Conservation (phyloP, 2,113 vertebrate species). For the Pterophyllum scalare region DNA sequence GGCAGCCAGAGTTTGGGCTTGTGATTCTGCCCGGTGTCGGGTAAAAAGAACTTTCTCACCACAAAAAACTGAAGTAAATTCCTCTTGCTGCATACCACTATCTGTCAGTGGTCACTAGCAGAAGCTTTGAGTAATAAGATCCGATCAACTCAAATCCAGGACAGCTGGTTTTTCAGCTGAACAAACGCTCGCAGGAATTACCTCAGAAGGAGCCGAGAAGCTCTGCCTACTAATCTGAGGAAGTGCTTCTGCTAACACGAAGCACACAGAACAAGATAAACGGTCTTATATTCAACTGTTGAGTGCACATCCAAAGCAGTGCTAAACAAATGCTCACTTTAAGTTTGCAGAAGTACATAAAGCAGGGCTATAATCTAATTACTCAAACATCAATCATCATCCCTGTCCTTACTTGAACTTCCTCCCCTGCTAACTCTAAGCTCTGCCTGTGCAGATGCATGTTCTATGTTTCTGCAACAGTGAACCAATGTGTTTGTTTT, state of each 20-base stretch:
- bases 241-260: background rate
- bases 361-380: background rate
- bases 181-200: background rate
- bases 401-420: conserved; percentile 17
- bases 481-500: conserved; percentile 22
- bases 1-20: conserved; percentile 21
- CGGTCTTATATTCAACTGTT: background rate
- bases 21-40: conserved; percentile 10
- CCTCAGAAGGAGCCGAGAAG: background rate
- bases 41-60: conserved; percentile 4
- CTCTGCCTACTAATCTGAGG: background rate
- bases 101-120: background rate
- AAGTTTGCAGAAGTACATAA: background rate
- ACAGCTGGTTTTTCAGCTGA: background rate
- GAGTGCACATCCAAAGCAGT: background rate
- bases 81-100: background rate
- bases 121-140: conserved; percentile 9
- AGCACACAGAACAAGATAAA: background rate
- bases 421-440: background rate
- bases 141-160: background rate
- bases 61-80: conserved; percentile 9
- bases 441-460: conserved; percentile 16
- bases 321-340: background rate
- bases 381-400: background rate
- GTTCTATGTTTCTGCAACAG: conserved; percentile 26